phyloP scores from a whole-genome alignment of 2,113 vertebrate genomes.

The Phocoena phocoena region DNA sequence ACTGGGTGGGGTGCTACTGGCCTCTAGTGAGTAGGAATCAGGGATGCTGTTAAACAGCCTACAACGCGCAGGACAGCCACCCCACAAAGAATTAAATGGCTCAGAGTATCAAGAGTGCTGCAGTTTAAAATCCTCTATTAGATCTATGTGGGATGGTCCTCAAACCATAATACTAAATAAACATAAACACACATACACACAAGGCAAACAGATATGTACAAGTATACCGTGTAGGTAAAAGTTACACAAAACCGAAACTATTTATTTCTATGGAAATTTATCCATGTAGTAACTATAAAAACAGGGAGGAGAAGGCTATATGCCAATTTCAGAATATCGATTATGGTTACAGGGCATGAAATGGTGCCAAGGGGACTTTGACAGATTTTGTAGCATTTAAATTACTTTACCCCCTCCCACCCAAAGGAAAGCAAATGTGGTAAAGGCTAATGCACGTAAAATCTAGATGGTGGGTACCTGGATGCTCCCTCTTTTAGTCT shows the following conservation, averaged over 20 bases:
- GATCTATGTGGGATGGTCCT: fast-evolving
- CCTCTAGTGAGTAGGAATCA: not conserved
- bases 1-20: not conserved
- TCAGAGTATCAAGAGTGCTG: not conserved
- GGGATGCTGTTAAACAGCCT: not conserved
- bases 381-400: not conserved
- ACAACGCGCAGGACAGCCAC: not conserved
- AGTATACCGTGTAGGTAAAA: not conserved
- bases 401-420: not conserved
- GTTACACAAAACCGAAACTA: not conserved
- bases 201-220: not conserved
- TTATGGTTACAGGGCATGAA: fast-evolving
- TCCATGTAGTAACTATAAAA: too few relatives aligned
- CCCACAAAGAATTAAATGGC: not conserved
- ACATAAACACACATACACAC: not conserved
- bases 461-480: fast-evolving
- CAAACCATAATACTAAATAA: not conserved
- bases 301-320: not conserved
- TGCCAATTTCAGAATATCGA: not conserved
- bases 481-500: not conserved
- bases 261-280: not conserved
- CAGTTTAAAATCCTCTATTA: not conserved
- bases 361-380: too few relatives aligned
- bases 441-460: not conserved
- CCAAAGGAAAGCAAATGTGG: fast-evolving